Evolutionary conservation across 1,140 invertebrate genomes (phyloP).

Genomic region (Ditylenchus dipsaci): DNA sequence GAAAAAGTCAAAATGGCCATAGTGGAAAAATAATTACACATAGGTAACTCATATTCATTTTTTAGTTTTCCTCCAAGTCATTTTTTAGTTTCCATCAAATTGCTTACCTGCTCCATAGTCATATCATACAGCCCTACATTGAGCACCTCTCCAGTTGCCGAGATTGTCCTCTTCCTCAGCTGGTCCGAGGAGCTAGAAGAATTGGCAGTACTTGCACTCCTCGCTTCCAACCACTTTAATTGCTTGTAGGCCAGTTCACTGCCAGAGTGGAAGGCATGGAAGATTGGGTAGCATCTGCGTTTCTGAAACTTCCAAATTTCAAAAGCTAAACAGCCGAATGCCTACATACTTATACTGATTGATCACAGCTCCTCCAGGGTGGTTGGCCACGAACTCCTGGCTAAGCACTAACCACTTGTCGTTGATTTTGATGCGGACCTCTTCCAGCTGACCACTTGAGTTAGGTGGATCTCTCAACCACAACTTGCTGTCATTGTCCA

Average conservation of each 20-base stretch:
- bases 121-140: slow-evolving; percentile 50
- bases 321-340: not conserved
- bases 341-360: slow-evolving; percentile 47
- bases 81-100: no score
- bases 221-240: slow-evolving; percentile 39
- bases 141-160: slow-evolving; percentile 25
- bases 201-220: slow-evolving; percentile 11
- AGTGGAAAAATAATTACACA: no score
- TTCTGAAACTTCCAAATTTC: slow-evolving; percentile 33
- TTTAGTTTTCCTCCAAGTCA: no score
- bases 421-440: slow-evolving; percentile 47
- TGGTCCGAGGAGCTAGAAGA: not conserved
- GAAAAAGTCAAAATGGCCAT: no score
- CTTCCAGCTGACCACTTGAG: slow-evolving; percentile 1
- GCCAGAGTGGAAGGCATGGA: slow-evolving; percentile 47
- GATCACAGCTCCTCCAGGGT: slow-evolving; percentile 55
- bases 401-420: slow-evolving; percentile 47
- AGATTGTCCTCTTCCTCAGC: slow-evolving; percentile 15
- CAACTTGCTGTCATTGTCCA: not conserved
- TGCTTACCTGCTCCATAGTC: slow-evolving; percentile 45
- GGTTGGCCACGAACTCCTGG: slow-evolving; percentile 47
- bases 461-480: not conserved
- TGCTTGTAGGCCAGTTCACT: slow-evolving; percentile 51
- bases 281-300: slow-evolving; percentile 57
- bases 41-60: no score